Percentiles rank a stretch among this genome's conserved stretches.
Conservation (phyloP, 2,888 invertebrate species). For the Anorthoa munda region DNA sequence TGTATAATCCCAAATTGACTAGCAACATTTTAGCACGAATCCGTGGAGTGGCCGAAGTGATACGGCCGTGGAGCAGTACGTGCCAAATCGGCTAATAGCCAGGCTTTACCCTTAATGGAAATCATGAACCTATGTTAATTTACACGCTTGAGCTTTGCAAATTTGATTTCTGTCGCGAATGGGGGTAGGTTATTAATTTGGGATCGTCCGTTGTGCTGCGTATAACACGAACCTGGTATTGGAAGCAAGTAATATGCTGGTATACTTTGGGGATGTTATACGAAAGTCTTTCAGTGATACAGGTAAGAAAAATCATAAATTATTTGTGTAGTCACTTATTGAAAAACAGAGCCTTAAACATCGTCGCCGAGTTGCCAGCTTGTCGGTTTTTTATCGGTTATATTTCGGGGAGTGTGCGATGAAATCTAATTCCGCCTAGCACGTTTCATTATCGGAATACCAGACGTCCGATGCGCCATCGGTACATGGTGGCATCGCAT, state of each 20-base stretch:
- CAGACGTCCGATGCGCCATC: too few species aligned
- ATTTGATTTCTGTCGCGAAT: constrained; percentile 32
- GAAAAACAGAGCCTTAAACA: too few species aligned
- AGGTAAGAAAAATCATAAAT: not conserved
- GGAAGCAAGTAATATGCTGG: not conserved
- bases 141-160: constrained; percentile 25
- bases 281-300: not conserved
- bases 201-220: not conserved
- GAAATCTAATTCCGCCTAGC: too few species aligned
- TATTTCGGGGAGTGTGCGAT: too few species aligned
- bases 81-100: constrained; percentile 44
- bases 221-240: not conserved
- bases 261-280: not conserved
- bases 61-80: constrained; percentile 32
- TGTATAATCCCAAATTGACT: not conserved
- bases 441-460: too few species aligned
- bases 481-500: too few species aligned
- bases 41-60: not conserved
- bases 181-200: constrained; percentile 15
- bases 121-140: constrained; percentile 47
- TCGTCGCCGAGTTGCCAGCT: too few species aligned
- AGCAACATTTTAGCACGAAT: constrained; percentile 20
- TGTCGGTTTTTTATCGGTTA: too few species aligned
- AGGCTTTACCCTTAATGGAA: constrained; percentile 46
- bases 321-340: too few species aligned